Conservation (phyloP, 2,888 invertebrate species). For the Eupsilia transversa region DNA sequence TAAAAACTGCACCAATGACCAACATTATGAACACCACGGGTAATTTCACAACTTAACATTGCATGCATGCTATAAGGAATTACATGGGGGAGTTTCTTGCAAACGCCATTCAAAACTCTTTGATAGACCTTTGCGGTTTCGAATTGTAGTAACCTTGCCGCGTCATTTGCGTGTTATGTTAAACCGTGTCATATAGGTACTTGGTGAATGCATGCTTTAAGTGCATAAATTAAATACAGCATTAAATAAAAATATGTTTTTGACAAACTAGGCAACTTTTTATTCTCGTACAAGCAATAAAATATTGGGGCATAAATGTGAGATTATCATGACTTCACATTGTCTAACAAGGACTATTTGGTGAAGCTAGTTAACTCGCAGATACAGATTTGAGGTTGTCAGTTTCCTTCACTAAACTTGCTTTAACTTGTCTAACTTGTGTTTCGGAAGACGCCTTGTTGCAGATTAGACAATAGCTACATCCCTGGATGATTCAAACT, state of each 20-base stretch:
- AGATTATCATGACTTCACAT: neutral
- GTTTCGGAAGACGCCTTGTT: neutral
- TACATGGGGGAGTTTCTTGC: neutral
- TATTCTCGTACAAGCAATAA: neutral
- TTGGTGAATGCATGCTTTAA: neutral
- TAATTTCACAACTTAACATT: slow-evolving; percentile 1
- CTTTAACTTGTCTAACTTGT: slow-evolving; percentile 15
- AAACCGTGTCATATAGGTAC: neutral
- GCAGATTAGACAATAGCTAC: neutral
- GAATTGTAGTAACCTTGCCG: neutral
- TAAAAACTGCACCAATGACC: neutral
- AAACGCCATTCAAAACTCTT: neutral
- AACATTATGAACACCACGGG: too few species aligned
- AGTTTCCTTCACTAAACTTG: slow-evolving; percentile 18
- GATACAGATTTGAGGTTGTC: neutral
- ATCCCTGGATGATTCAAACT: neutral
- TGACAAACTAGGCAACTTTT: neutral
- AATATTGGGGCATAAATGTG: neutral
- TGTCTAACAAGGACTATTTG: neutral
- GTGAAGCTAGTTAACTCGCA: neutral
- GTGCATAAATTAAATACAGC: slow-evolving; percentile 16
- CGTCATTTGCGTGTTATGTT: slow-evolving; percentile 4
- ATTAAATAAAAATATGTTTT: slow-evolving; percentile 2
- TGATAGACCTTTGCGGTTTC: slow-evolving; percentile 6
- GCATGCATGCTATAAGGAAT: too few species aligned